phyloP scores from a whole-genome alignment of 35 echinoderm and acorn worm genomes.

The Diadema setosum region DNA sequence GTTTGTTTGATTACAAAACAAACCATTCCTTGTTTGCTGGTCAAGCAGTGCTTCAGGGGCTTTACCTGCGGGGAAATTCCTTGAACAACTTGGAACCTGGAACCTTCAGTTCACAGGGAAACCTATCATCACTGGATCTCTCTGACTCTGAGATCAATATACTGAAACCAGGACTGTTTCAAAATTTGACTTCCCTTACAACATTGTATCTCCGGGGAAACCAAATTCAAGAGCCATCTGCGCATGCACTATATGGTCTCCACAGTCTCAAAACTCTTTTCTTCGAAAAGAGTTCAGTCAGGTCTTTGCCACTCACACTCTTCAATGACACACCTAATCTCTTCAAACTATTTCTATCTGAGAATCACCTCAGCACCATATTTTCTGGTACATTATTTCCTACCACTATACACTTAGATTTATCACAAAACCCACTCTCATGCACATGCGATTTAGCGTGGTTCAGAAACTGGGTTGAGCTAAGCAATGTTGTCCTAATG shows the following conservation, averaged over 20 bases:
- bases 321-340: neutral
- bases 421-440: neutral
- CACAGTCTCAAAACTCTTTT: neutral
- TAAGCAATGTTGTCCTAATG: neutral
- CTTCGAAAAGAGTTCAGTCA: neutral
- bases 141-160: neutral
- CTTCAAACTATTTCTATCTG: neutral
- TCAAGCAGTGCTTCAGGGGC: neutral
- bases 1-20: neutral
- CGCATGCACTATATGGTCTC: neutral
- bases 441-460: neutral
- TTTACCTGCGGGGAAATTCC: neutral
- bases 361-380: neutral
- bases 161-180: neutral
- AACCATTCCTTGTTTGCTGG: neutral
- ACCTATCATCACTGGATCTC: neutral
- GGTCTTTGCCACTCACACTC: neutral
- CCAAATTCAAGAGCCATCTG: neutral
- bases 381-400: neutral
- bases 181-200: neutral
- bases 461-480: neutral
- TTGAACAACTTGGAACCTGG: neutral
- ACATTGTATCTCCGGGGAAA: neutral
- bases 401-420: neutral
- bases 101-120: neutral